phyloP scores from a whole-genome alignment of 2,888 invertebrate genomes.

The Latrodectus hesperus region DNA sequence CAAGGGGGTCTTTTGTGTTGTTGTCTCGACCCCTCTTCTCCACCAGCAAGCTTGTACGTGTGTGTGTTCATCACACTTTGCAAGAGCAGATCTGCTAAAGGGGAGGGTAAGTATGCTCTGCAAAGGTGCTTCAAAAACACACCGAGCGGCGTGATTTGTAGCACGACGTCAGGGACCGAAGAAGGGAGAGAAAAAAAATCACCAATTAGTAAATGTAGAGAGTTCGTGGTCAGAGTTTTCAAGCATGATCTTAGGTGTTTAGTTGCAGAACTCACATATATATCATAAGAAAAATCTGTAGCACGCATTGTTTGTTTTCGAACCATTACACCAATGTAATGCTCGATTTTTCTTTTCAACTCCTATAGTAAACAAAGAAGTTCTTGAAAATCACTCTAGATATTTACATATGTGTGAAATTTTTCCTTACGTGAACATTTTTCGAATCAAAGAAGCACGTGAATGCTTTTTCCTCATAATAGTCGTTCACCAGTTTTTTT shows the following conservation, averaged over 20 bases:
- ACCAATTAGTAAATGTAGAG: background rate
- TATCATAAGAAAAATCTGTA: background rate
- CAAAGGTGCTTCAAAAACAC: background rate
- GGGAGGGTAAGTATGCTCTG: background rate
- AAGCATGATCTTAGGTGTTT: background rate
- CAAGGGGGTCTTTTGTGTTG: slow-evolving; percentile 18
- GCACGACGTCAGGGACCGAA: background rate
- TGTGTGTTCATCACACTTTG: background rate
- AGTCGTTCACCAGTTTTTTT: too few species aligned
- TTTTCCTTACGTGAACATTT: too few species aligned
- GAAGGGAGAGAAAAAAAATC: background rate
- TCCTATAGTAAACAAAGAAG: background rate
- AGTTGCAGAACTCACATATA: background rate
- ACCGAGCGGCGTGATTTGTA: slow-evolving; percentile 47
- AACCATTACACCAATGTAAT: background rate
- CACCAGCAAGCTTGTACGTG: background rate
- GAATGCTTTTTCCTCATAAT: too few species aligned
- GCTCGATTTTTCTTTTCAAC: background rate
- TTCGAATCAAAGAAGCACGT: too few species aligned
- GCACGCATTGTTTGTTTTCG: background rate
- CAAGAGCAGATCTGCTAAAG: background rate
- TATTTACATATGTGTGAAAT: too few species aligned
- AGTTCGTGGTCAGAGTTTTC: background rate
- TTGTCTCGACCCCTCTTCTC: background rate
- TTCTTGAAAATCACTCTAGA: too few species aligned